Evolutionary conservation across 2,797 vertebrate species (phyloP).

Genomic region (Coregonus sp.): DNA sequence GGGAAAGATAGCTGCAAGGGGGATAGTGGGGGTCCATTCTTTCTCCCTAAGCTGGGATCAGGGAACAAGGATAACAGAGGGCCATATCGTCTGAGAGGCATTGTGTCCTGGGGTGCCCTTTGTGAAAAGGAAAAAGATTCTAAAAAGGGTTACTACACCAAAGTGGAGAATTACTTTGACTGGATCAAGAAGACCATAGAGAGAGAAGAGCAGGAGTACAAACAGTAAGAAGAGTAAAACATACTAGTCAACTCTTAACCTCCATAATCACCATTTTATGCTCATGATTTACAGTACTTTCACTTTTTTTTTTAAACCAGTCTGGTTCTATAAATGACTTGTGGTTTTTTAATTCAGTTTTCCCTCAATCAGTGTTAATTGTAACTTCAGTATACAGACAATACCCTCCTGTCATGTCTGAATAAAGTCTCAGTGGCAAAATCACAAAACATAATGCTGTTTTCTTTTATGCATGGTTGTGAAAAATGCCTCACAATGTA

Average conservation of each 20-base stretch:
- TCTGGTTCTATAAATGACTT: not conserved
- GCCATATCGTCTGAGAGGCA: slow-evolving; percentile 74
- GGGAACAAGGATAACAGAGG: slow-evolving; percentile 11
- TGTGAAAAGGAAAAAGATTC: slow-evolving; percentile 60
- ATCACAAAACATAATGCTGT: not conserved
- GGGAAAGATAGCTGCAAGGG: slow-evolving; percentile 82
- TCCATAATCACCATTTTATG: slow-evolving; percentile 5
- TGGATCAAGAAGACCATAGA: slow-evolving; percentile 86
- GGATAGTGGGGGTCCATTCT: slow-evolving; percentile 86
- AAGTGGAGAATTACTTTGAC: slow-evolving; percentile 83
- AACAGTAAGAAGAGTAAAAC: slow-evolving; percentile 12
- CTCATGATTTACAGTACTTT: not conserved
- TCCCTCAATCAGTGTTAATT: not conserved
- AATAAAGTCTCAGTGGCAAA: not conserved
- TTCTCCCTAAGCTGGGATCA: slow-evolving; percentile 55
- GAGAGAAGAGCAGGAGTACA: slow-evolving; percentile 38
- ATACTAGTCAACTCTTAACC: not conserved
- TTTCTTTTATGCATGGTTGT: no score
- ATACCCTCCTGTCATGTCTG: not conserved
- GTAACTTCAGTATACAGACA: not conserved
- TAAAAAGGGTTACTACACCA: slow-evolving; percentile 84
- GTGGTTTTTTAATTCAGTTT: not conserved
- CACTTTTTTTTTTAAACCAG: not conserved
- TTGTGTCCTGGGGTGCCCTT: slow-evolving; percentile 86
- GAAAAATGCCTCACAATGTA: not conserved